A percentile compares a stretch with the other conserved stretches of the same genome.
Evolutionary conservation across 2,888 invertebrate genomes (phyloP).

Genomic region (Gastracanthus pulcherrimus): DNA sequence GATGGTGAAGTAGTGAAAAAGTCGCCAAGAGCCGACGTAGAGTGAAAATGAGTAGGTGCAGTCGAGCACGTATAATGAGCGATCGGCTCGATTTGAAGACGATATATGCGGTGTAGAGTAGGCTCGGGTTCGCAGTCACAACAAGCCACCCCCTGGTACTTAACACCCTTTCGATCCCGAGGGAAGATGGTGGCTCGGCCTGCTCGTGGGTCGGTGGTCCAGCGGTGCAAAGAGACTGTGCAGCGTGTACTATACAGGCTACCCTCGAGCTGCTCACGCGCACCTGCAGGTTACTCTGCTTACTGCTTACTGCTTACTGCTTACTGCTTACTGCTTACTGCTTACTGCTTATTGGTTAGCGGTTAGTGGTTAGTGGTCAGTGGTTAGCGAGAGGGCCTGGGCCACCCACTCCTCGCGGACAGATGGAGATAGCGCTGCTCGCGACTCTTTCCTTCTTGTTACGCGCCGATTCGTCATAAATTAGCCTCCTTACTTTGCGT

Average conservation of each 20-base stretch:
- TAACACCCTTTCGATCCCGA: slow-evolving; percentile 45
- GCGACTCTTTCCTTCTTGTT: slow-evolving; percentile 61
- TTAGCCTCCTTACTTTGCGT: slow-evolving; percentile 45
- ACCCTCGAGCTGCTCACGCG: neutral
- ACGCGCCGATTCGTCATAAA: slow-evolving; percentile 64
- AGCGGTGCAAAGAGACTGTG: no score
- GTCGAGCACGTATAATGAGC: no score
- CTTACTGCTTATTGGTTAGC: no score
- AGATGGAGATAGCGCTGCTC: slow-evolving; percentile 46
- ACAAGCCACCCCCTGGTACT: slow-evolving; percentile 51
- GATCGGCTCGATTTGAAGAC: neutral
- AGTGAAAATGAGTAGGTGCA: no score
- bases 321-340: no score
- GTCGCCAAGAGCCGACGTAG: no score
- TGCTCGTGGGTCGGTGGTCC: no score
- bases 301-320: no score
- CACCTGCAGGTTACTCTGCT: no score
- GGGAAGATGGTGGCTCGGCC: slow-evolving; percentile 21
- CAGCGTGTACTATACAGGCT: neutral
- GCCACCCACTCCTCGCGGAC: slow-evolving; percentile 39
- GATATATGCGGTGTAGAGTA: neutral
- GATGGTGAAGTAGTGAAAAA: no score
- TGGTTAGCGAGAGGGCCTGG: slow-evolving; percentile 34
- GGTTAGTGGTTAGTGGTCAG: no score
- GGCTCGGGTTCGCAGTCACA: slow-evolving; percentile 50